A percentile compares a stretch with the other conserved stretches of the same genome.
phyloP scores from a whole-genome alignment of 2,113 vertebrate genomes.

The Lamprotornis superbus region DNA sequence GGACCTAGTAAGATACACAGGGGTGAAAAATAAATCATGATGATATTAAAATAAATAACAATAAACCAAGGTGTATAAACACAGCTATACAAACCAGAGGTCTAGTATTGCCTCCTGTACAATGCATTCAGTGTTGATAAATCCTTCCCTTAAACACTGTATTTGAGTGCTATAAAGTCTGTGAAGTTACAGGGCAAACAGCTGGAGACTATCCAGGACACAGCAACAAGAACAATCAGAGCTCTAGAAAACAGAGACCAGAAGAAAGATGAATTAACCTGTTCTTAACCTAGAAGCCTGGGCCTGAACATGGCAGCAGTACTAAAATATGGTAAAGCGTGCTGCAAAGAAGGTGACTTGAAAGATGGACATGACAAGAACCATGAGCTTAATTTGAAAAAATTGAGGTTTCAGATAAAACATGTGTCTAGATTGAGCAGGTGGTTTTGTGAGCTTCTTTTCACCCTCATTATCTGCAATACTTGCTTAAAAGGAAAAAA shows the following conservation, averaged over 20 bases:
- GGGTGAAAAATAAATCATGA: not conserved
- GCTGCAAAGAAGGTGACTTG: not conserved
- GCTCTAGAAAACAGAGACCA: not conserved
- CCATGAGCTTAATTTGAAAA: not conserved
- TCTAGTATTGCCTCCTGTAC: not conserved
- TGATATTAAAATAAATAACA: not conserved
- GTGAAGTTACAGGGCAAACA: not conserved
- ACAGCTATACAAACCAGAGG: not conserved
- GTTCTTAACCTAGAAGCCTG: not conserved
- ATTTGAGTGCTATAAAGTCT: not conserved
- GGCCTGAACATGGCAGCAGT: not conserved
- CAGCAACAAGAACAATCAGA: not conserved
- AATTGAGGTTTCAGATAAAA: not conserved
- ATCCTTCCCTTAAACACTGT: not conserved
- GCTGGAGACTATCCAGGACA: not conserved
- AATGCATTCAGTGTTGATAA: not conserved
- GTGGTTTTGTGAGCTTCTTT: not conserved
- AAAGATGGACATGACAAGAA: not conserved
- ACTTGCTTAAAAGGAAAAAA: not conserved
- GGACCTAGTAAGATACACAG: not conserved
- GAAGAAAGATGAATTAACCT: not conserved
- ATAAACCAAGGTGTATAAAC: not conserved
- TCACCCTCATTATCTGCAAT: not conserved
- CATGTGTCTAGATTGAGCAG: not conserved
- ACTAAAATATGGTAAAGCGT: not conserved